Evolutionary conservation across 2,113 vertebrate species (phyloP).

Genomic region (Lathamus discolor): DNA sequence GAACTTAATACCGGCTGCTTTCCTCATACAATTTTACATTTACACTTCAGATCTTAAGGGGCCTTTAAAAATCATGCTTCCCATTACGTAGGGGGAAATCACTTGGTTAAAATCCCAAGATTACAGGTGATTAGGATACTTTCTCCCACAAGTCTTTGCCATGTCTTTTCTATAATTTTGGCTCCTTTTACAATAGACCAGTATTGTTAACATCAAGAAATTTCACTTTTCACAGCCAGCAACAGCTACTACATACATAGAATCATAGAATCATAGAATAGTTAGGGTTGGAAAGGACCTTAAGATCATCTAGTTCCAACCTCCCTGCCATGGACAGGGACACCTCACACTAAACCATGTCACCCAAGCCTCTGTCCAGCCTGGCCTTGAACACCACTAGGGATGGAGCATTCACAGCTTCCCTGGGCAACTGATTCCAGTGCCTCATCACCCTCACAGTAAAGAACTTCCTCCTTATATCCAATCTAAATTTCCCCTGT

Average conservation of each 20-base stretch:
- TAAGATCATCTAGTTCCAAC: no score
- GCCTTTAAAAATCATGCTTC: slow-evolving; percentile 35
- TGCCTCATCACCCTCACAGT: no score
- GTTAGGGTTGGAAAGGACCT: no score
- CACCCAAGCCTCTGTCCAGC: no score
- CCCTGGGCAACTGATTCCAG: no score
- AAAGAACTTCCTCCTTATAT: no score
- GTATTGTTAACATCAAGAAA: neutral
- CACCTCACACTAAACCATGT: no score
- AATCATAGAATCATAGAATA: no score
- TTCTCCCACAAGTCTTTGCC: neutral
- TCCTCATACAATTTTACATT: slow-evolving; percentile 30
- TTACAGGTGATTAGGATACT: neutral
- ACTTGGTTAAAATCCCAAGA: neutral
- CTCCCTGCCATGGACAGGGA: no score
- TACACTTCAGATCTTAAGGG: slow-evolving; percentile 1
- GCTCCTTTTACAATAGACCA: neutral
- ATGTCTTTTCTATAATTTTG: neutral
- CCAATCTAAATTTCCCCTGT: no score
- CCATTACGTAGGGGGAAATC: neutral
- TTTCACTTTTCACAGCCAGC: neutral
- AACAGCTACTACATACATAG: neutral
- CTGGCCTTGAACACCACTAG: no score
- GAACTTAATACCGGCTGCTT: slow-evolving; percentile 36
- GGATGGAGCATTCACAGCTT: no score